phyloP scores from a whole-genome alignment of 2,113 vertebrate genomes.

The Chionomys nivalis region DNA sequence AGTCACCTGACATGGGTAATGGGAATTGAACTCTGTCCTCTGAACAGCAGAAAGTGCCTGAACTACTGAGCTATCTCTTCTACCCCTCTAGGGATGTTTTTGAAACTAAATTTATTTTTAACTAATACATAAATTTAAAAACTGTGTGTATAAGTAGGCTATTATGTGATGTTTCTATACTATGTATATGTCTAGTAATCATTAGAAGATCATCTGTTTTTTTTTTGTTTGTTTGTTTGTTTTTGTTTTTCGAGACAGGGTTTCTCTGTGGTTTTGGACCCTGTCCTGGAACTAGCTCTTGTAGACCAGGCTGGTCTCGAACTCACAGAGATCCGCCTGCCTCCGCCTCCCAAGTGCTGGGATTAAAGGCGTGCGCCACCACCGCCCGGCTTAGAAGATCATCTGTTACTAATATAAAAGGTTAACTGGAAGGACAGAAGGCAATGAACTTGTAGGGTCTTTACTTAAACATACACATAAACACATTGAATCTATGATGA shows the following conservation, averaged over 20 bases:
- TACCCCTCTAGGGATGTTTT: not conserved
- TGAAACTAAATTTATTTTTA: slow-evolving; percentile 12
- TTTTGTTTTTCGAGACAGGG: too few species aligned
- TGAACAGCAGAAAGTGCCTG: not conserved
- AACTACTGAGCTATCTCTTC: not conserved
- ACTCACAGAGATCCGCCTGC: too few species aligned
- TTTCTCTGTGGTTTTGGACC: too few species aligned
- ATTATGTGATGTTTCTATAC: not conserved
- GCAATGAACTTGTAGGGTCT: not conserved
- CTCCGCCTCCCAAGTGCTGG: too few species aligned
- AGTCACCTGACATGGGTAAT: not conserved
- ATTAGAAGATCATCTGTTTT: not conserved
- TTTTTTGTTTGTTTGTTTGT: too few species aligned
- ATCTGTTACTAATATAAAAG: not conserved
- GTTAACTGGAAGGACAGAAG: too few species aligned
- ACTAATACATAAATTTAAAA: not conserved
- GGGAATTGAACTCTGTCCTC: not conserved
- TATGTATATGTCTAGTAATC: not conserved
- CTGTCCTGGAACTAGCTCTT: too few species aligned
- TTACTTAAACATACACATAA: not conserved
- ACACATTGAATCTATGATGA: too few species aligned
- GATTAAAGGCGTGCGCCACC: too few species aligned
- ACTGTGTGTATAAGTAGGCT: not conserved
- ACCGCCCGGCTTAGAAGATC: not conserved
- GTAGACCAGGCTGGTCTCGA: too few species aligned